A percentile compares a stretch with the other conserved stretches of the same genome.
These are phyloP conservation scores for Altica lythri DNA, from an alignment of 2,888 invertebrate species.

Conservation along the genomic window DNA sequence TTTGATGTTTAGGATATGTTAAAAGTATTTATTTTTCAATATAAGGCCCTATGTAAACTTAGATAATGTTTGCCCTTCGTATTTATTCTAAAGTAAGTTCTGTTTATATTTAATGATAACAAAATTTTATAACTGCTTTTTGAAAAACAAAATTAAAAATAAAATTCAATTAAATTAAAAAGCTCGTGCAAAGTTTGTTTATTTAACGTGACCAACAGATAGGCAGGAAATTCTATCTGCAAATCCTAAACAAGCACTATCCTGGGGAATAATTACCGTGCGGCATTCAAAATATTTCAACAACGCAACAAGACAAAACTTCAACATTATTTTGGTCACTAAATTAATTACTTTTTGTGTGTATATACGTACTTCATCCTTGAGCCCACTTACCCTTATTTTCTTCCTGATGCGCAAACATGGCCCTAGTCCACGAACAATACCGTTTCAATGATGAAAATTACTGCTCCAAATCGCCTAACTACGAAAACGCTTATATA, in stretches of 20 bases:
- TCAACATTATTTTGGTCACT: slow-evolving; percentile 30
- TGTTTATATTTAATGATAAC: no score
- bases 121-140: neutral
- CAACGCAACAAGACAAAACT: slow-evolving; percentile 28
- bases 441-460: slow-evolving; percentile 1
- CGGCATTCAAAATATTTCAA: slow-evolving; percentile 27
- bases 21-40: no score
- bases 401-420: slow-evolving; percentile 12
- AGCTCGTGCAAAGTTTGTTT: slow-evolving; percentile 6
- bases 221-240: slow-evolving; percentile 11
- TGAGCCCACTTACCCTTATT: slow-evolving; percentile 4
- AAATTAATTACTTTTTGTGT: slow-evolving; percentile 30
- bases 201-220: slow-evolving; percentile 6
- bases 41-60: no score
- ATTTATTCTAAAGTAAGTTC: no score
- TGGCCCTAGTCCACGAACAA: slow-evolving; percentile 9
- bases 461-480: neutral
- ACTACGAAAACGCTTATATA: slow-evolving; percentile 6
- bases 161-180: slow-evolving; percentile 6
- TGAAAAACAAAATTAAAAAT: slow-evolving; percentile 1
- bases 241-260: slow-evolving; percentile 24
- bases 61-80: no score
- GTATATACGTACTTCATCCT: slow-evolving; percentile 19
- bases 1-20: no score
- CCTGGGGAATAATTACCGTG: slow-evolving; percentile 14